Evolutionary conservation across 2,888 invertebrate species (phyloP).

Genomic region (Synanthedon tipuliformis): DNA sequence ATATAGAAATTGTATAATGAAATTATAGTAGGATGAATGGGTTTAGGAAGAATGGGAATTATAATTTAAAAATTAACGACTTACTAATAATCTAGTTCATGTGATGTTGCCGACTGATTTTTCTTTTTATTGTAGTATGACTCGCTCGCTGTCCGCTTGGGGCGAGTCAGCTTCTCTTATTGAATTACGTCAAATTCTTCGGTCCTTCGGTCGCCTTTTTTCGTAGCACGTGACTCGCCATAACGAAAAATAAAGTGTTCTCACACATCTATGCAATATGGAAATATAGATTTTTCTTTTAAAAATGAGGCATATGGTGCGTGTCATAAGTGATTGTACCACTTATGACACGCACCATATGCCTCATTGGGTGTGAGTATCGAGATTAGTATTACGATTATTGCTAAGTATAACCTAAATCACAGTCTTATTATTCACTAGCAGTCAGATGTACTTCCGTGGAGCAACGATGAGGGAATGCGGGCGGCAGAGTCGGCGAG

Average conservation of each 20-base stretch:
- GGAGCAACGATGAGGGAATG: too few species aligned
- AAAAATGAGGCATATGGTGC: not conserved
- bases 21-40: too few species aligned
- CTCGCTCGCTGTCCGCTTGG: constrained; percentile 20
- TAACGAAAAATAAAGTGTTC: constrained; percentile 25
- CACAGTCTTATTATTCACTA: too few species aligned
- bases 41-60: too few species aligned
- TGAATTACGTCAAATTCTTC: constrained; percentile 41
- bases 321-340: not conserved
- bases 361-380: not conserved
- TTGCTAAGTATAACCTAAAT: too few species aligned
- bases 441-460: too few species aligned
- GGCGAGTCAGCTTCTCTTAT: constrained; percentile 40
- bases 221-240: constrained; percentile 24
- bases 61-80: too few species aligned
- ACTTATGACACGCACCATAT: too few species aligned
- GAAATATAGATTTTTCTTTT: not conserved
- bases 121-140: not conserved
- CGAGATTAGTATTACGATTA: not conserved
- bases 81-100: too few species aligned
- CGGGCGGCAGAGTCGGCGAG: too few species aligned
- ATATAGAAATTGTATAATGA: too few species aligned
- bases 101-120: too few species aligned
- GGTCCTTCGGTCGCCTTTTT: constrained; percentile 17
- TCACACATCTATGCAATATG: constrained; percentile 5